A percentile compares a stretch with the other conserved stretches of the same genome.
phyloP scores from a whole-genome alignment of 2,888 invertebrate genomes.

The Thyatira batis region DNA sequence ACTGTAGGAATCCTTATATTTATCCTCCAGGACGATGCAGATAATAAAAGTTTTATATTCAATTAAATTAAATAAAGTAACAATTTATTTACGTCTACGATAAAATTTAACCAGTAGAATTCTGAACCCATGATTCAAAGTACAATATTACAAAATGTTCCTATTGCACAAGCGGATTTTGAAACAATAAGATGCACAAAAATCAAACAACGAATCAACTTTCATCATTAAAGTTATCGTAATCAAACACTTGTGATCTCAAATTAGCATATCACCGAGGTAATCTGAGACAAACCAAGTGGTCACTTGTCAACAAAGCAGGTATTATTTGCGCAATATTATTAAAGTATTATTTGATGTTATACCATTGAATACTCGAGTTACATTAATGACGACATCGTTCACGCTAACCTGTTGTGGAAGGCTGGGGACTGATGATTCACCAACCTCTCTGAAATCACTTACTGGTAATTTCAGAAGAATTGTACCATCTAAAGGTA shows the following conservation, averaged over 20 bases:
- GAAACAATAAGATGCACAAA: constrained; percentile 1
- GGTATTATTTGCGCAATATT: constrained; percentile 34
- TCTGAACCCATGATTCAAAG: too few relatives aligned
- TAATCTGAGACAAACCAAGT: constrained; percentile 37
- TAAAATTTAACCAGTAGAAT: too few relatives aligned
- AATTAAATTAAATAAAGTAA: too few relatives aligned
- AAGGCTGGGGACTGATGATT: neutral
- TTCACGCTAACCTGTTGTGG: neutral
- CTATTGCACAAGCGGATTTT: neutral
- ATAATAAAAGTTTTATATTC: too few relatives aligned
- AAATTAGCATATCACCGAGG: constrained; percentile 34
- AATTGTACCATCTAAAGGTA: neutral
- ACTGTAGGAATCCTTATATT: too few relatives aligned
- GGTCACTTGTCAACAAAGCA: constrained; percentile 50
- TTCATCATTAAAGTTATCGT: constrained; percentile 15
- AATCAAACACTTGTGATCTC: constrained; percentile 23
- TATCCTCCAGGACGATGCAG: too few relatives aligned
- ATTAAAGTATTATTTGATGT: constrained; percentile 11
- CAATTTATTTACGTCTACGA: too few relatives aligned
- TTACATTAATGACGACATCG: constrained; percentile 17
- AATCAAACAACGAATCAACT: constrained; percentile 1
- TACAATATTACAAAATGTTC: too few relatives aligned
- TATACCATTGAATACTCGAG: constrained; percentile 19
- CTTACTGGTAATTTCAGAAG: neutral
- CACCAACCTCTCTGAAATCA: too few relatives aligned